Conservation (phyloP, 1,140 invertebrate genomes). For the Atta texana region DNA sequence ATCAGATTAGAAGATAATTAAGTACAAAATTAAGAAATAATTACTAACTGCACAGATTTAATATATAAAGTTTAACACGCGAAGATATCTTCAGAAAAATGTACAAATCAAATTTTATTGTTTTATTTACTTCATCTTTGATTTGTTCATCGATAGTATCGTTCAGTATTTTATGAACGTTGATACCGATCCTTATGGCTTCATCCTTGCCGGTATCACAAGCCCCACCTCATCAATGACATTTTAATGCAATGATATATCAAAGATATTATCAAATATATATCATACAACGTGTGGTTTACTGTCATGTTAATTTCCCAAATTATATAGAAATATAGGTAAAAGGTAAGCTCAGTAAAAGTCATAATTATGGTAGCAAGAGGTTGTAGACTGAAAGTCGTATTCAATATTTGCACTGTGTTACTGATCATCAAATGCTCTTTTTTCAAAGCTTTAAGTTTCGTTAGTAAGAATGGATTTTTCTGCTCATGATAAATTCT, state of each 20-base stretch:
- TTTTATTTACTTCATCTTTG: no score
- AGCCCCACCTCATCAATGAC: constrained; percentile 61
- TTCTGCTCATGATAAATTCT: no score
- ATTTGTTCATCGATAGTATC: constrained; percentile 62
- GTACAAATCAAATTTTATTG: no score
- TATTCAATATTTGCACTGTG: no score
- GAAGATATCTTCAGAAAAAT: background rate
- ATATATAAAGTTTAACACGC: background rate
- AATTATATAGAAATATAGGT: no score
- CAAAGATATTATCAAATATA: background rate
- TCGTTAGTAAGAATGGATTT: no score
- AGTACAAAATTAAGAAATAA: background rate
- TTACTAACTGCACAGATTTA: background rate
- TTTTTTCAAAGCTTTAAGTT: no score
- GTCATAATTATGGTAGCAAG: no score
- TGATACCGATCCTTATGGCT: constrained; percentile 69
- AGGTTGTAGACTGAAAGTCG: no score
- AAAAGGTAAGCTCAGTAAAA: no score
- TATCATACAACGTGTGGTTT: background rate
- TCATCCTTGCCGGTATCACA: constrained; percentile 79
- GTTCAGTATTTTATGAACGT: constrained; percentile 76
- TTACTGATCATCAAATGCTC: no score
- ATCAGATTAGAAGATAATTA: background rate
- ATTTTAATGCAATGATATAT: background rate
- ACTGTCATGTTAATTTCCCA: no score